These are phyloP conservation scores for Microctenopoma steveboyesi DNA, from an alignment of 2,797 vertebrate genomes.

Conservation along the genomic window DNA sequence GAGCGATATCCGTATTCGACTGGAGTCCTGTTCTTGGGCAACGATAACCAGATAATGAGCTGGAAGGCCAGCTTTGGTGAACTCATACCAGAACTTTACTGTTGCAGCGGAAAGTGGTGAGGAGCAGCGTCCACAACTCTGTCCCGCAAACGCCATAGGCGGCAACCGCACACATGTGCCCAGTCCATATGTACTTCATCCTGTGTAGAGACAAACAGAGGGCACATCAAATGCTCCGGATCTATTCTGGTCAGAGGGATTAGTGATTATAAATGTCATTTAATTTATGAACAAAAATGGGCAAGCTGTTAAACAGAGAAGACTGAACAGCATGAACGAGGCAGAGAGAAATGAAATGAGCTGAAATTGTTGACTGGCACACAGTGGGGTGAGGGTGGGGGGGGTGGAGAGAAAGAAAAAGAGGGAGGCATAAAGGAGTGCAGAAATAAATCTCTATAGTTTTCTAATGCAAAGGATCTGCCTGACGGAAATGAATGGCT, in stretches of 20 bases:
- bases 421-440: slow-evolving; percentile 20
- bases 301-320: slow-evolving; percentile 24
- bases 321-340: slow-evolving; percentile 13
- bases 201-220: slow-evolving; percentile 71
- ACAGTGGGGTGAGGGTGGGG: slow-evolving; percentile 8
- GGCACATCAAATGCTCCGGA: no score
- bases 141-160: slow-evolving; percentile 93
- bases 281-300: slow-evolving; percentile 20
- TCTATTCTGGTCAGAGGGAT: no score
- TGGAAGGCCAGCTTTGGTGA: background rate
- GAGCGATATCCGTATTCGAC: background rate
- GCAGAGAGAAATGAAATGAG: slow-evolving; percentile 34
- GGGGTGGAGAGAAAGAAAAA: background rate
- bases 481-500: slow-evolving; percentile 63
- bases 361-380: slow-evolving; percentile 47
- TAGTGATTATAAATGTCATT: no score
- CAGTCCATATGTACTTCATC: slow-evolving; percentile 98
- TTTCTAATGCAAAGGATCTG: slow-evolving; percentile 62
- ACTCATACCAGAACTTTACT: slow-evolving; percentile 82
- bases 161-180: slow-evolving; percentile 94
- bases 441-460: slow-evolving; percentile 58
- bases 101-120: slow-evolving; percentile 84
- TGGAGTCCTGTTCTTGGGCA: background rate
- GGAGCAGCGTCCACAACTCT: slow-evolving; percentile 87
- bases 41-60: background rate